Conservation (phyloP, 2,888 invertebrate genomes). For the Amblyjoppa proteus region DNA sequence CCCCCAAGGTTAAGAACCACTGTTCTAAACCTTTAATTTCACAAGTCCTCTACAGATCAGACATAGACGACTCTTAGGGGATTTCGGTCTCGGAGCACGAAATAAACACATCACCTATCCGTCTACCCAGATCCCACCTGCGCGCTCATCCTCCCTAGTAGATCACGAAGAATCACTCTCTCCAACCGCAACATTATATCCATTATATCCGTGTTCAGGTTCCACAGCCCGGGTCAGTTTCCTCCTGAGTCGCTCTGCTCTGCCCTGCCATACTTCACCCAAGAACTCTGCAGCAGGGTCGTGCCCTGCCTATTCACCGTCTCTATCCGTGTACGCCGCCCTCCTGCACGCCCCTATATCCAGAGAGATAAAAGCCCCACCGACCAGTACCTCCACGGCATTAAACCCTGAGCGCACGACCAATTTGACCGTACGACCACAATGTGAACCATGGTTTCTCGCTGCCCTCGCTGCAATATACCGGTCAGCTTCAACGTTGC, state of each 20-base stretch:
- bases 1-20: too few species aligned
- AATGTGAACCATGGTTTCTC: not conserved
- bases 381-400: not conserved
- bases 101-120: too few species aligned
- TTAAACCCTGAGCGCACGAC: not conserved
- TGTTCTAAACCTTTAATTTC: too few species aligned
- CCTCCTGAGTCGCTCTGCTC: not conserved
- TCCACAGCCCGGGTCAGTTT: conserved; percentile 48
- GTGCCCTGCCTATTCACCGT: conserved; percentile 2
- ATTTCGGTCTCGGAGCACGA: too few species aligned
- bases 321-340: conserved; percentile 1
- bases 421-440: conserved; percentile 11
- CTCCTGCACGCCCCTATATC: not conserved
- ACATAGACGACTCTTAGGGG: too few species aligned
- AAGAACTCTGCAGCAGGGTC: not conserved
- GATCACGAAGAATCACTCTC: too few species aligned
- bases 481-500: conserved; percentile 3
- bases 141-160: too few species aligned
- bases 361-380: conserved; percentile 9
- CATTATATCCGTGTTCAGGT: conserved; percentile 51
- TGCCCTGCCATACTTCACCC: not conserved
- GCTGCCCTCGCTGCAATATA: not conserved
- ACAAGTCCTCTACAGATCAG: too few species aligned
- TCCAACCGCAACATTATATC: conserved; percentile 26
- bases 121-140: too few species aligned